Base-by-base conservation (phyloP, 2,797 vertebrate genomes). In the Spinibarbus caldwelli region DNA sequence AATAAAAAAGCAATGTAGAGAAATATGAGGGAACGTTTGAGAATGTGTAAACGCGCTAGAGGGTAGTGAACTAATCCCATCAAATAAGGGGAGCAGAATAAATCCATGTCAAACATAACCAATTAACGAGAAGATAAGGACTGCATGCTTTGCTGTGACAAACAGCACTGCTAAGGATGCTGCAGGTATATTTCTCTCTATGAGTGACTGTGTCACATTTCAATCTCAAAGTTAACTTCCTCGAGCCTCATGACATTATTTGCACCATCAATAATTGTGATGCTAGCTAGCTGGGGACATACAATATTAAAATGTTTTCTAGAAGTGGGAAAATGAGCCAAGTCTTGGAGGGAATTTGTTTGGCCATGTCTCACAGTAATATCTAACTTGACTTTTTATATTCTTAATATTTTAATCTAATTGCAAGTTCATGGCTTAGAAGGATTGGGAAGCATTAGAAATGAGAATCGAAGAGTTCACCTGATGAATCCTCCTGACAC, bases 11-110 rank as follows among this genome's bases (percentile, higher is more conserved):
- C 3, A 26, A 68, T 38, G 36, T 10, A 31, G 54, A 54, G 31
- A 75, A 64, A 38, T 54, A 45, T 23, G 64, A 82, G 26, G 79
- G 66, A 41, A 10, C 6, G 4, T 54, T 77, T 49, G 43, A 72
- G 81, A 83, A 89, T 91, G 84, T 89, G 78, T 88, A 52, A 77
- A 71, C 36, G 81, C 82, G 84, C 89, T 88, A 84, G 79, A 86
- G 86, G 86, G 84, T 90, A 89, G 67, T 87, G 84, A 86, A 82
- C 86, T 93, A 94, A 94, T 94, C 92, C 91, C 88, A 87, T 93
- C 87, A 92, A 91, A 94, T 89, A 82, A 89, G 88, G 29, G 77
- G 83, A 71, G 59, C 31, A 26, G 83, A 89, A 92, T 92, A 92
- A 92, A 90, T 86, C 86, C 85, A 86, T 90, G 91, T 93, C 87